Evolutionary conservation across 2,888 invertebrate genomes (phyloP).

Genomic region (Cetonia aurata): DNA sequence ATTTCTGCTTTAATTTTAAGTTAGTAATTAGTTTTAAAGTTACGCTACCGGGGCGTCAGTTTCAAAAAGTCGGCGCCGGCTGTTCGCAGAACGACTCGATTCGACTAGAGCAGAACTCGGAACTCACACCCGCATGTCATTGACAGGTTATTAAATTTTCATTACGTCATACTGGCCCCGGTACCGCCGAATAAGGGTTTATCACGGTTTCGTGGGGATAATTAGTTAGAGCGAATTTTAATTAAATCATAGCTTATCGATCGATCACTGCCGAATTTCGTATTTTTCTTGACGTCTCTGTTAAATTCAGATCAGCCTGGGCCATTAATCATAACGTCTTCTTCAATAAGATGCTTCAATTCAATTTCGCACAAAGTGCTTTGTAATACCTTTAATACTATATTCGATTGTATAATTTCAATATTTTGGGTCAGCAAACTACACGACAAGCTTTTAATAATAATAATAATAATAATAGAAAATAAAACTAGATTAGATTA

Average conservation of each 20-base stretch:
- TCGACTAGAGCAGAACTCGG: conserved; percentile 5
- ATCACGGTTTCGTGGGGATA: background rate
- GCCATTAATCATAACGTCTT: too few relatives aligned
- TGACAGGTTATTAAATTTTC: conserved; percentile 32
- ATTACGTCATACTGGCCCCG: conserved; percentile 13
- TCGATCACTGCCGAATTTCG: too few relatives aligned
- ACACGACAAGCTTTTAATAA: too few relatives aligned
- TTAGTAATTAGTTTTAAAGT: conserved; percentile 38
- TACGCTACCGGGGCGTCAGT: conserved; percentile 13
- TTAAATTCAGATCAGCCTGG: too few relatives aligned
- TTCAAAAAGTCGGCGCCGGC: conserved; percentile 13
- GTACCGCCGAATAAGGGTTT: background rate
- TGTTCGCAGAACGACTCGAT: background rate
- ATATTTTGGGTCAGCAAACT: too few relatives aligned
- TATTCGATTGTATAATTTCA: too few relatives aligned
- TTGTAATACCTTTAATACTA: too few relatives aligned
- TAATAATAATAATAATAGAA: too few relatives aligned
- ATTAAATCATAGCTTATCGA: background rate
- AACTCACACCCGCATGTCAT: conserved; percentile 19
- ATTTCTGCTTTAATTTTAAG: conserved; percentile 37
- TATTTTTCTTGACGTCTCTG: too few relatives aligned
- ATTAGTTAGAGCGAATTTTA: conserved; percentile 7
- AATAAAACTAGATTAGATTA: too few relatives aligned
- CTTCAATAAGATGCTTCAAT: too few relatives aligned
- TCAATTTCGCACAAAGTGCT: too few relatives aligned